Evolutionary conservation across 2,797 vertebrate species (phyloP).

Genomic region (Ctenopoma multispine): DNA sequence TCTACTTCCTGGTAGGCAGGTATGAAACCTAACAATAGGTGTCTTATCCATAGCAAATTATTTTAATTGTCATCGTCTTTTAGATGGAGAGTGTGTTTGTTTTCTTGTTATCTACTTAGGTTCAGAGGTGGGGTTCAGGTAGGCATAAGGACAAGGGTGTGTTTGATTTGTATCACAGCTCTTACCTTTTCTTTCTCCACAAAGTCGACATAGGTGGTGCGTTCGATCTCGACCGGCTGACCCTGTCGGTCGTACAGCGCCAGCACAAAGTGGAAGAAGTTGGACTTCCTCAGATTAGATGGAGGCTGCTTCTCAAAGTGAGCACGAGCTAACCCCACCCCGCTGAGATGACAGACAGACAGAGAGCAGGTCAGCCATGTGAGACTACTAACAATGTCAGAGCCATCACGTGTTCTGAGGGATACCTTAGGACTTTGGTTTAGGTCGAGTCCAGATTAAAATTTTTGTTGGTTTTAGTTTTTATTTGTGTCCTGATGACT

Average conservation of each 20-base stretch:
- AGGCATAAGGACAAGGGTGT: neutral
- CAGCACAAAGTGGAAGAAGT: slow-evolving; percentile 99
- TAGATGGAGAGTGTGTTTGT: neutral
- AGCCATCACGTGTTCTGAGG: too few species aligned
- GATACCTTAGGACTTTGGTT: too few species aligned
- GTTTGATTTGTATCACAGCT: neutral
- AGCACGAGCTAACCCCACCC: slow-evolving; percentile 94
- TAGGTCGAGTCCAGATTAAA: too few species aligned
- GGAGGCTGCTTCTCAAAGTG: slow-evolving; percentile 99
- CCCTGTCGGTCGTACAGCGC: slow-evolving; percentile 97
- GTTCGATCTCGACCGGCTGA: slow-evolving; percentile 96
- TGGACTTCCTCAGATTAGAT: slow-evolving; percentile 97
- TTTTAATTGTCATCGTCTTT: too few species aligned
- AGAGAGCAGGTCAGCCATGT: too few species aligned
- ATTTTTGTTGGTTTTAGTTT: too few species aligned
- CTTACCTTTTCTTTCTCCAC: slow-evolving; percentile 97
- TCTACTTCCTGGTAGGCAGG: too few species aligned
- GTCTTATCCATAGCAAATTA: too few species aligned
- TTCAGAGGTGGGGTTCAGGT: neutral
- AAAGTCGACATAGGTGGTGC: slow-evolving; percentile 96
- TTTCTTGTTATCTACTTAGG: neutral
- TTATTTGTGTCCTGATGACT: too few species aligned
- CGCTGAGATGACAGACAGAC: slow-evolving; percentile 80
- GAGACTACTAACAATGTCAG: too few species aligned
- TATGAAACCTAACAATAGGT: too few species aligned